phyloP scores from a whole-genome alignment of 30 jellyfish, hydroid and myxozoan species.

The Catostylus mosaicus region DNA sequence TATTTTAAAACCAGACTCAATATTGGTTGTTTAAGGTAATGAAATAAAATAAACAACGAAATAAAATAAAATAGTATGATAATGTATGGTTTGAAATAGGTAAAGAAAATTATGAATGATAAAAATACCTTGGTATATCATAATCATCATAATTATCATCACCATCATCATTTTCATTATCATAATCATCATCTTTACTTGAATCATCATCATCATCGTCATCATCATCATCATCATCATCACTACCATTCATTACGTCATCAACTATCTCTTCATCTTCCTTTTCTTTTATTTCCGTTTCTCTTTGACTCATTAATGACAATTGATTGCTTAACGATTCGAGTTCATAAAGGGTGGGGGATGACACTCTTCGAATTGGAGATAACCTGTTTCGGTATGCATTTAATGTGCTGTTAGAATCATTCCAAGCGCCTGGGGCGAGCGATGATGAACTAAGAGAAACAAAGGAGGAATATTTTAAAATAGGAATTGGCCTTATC shows the following conservation, averaged over 20 bases:
- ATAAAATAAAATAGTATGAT: too few species aligned
- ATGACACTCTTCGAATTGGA: slow-evolving; percentile 53
- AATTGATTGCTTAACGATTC: slow-evolving; percentile 17
- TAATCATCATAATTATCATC: background rate
- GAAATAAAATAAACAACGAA: too few species aligned
- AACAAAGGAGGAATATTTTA: background rate
- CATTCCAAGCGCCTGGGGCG: slow-evolving; percentile 40
- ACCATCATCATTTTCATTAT: background rate
- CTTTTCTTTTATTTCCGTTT: background rate
- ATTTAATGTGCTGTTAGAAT: slow-evolving; percentile 14
- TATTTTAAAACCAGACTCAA: too few species aligned
- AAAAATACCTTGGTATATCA: background rate
- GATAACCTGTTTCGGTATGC: background rate
- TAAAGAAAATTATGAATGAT: too few species aligned
- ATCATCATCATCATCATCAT: background rate
- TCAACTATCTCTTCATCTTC: background rate
- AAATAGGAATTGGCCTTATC: too few species aligned
- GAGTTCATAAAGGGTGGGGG: slow-evolving; percentile 52
- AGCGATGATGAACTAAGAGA: slow-evolving; percentile 9
- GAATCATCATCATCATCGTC: background rate
- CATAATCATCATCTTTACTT: background rate
- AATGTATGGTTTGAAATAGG: too few species aligned
- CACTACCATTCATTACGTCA: background rate
- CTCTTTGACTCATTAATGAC: background rate
- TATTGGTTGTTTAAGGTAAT: too few species aligned